These are phyloP conservation scores for Salmo trutta DNA, from an alignment of 2,797 vertebrate species.

Conservation along the genomic window DNA sequence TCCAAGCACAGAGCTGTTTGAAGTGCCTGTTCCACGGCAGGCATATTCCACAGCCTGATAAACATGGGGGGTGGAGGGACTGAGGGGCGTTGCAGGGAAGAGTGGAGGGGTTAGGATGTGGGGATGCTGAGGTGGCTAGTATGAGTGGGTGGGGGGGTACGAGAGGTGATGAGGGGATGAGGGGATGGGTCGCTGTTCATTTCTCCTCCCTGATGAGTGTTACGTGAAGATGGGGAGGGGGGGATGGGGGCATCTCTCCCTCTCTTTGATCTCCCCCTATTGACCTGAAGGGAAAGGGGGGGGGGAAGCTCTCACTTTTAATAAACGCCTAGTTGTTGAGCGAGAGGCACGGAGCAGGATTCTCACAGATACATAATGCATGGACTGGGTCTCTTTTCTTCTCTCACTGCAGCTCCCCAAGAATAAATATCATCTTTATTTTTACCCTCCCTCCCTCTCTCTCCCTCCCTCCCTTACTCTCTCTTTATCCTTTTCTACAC, in stretches of 20 bases:
- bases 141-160: background rate
- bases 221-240: background rate
- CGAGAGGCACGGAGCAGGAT: conserved; percentile 64
- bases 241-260: conserved; percentile 37
- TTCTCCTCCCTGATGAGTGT: background rate
- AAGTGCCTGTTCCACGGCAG: background rate
- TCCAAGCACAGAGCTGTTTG: background rate
- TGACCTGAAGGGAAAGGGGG: conserved; percentile 50
- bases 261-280: conserved; percentile 60
- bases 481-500: background rate
- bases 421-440: conserved; percentile 71
- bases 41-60: background rate
- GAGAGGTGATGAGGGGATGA: background rate
- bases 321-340: conserved; percentile 67
- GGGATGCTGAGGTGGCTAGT: background rate
- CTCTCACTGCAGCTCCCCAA: conserved; percentile 58
- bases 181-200: background rate
- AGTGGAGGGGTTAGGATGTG: background rate
- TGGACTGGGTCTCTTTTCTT: conserved; percentile 21
- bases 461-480: too few species aligned
- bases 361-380: conserved; percentile 79
- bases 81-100: background rate
- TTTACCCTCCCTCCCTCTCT: background rate
- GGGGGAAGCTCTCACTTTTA: conserved; percentile 58
- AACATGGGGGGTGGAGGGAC: background rate